A percentile compares a stretch with the other conserved stretches of the same genome.
phyloP scores from a whole-genome alignment of 2,113 vertebrate genomes.

The Stigmatopora argus region DNA sequence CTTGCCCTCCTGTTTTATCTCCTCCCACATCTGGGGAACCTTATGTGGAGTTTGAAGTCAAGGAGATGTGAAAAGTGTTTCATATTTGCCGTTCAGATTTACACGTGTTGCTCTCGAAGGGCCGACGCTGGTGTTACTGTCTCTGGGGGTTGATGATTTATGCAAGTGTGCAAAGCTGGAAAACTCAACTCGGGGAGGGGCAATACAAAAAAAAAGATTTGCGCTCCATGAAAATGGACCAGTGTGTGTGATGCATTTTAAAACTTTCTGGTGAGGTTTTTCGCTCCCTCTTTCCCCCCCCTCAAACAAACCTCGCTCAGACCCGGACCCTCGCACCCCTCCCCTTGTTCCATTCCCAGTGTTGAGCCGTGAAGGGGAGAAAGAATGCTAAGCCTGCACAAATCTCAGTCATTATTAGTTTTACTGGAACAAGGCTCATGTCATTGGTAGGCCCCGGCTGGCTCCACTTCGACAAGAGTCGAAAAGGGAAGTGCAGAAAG shows the following conservation, averaged over 20 bases:
- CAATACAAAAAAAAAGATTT: conserved; percentile 41
- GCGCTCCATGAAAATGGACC: conserved; percentile 48
- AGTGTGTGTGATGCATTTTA: conserved; percentile 35
- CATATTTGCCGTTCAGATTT: conserved; percentile 3
- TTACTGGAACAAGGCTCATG: conserved; percentile 62
- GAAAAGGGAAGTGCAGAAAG: conserved; percentile 16
- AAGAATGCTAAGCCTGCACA: conserved; percentile 67
- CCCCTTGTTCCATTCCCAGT: conserved; percentile 28
- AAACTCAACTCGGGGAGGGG: conserved; percentile 2
- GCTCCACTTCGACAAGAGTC: conserved; percentile 56
- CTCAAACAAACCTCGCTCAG: conserved; percentile 10
- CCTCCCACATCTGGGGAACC: conserved; percentile 58
- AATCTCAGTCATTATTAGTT: conserved; percentile 67
- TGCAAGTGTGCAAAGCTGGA: neutral
- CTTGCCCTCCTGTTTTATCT: conserved; percentile 38
- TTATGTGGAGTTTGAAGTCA: conserved; percentile 35
- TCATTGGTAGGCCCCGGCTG: conserved; percentile 49
- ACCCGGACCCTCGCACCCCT: conserved; percentile 38
- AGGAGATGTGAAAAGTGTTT: conserved; percentile 3
- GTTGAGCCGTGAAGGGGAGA: conserved; percentile 50
- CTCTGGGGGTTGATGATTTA: conserved; percentile 1
- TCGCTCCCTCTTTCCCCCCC: neutral
- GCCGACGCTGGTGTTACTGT: neutral
- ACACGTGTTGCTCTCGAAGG: conserved; percentile 7
- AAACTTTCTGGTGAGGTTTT: conserved; percentile 11